Conservation (phyloP, 2,113 vertebrate genomes). For the Sorex araneus region DNA sequence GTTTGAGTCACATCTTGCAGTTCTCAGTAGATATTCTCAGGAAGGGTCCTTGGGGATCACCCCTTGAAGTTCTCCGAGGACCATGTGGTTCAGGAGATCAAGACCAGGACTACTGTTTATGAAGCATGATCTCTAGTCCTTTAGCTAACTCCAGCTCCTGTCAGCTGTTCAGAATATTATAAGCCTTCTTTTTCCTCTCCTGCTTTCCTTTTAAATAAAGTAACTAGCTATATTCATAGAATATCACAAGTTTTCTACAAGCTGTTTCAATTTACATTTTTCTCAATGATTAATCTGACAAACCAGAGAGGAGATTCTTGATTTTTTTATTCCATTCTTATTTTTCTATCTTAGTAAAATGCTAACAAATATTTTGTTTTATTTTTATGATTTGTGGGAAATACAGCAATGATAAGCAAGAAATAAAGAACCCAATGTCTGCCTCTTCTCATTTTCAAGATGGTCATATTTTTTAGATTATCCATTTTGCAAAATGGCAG, state of each 20-base stretch:
- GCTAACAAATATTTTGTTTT: constrained; percentile 29
- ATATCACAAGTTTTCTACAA: constrained; percentile 41
- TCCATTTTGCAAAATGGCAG: constrained; percentile 65
- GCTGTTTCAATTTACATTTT: constrained; percentile 68
- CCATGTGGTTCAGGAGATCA: too few relatives aligned
- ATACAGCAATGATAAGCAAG: constrained; percentile 34
- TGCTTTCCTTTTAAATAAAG: constrained; percentile 49
- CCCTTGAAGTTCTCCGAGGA: too few relatives aligned
- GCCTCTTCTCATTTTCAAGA: constrained; percentile 42
- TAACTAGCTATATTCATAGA: constrained; percentile 57
- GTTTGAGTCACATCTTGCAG: too few relatives aligned
- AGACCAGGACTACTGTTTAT: too few relatives aligned
- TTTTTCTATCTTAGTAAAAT: constrained; percentile 53
- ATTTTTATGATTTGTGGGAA: constrained; percentile 49
- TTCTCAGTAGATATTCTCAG: too few relatives aligned
- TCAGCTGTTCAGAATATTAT: constrained; percentile 48
- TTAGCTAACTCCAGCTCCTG: background rate
- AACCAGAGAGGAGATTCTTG: constrained; percentile 44
- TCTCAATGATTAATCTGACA: constrained; percentile 66
- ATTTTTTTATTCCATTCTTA: background rate
- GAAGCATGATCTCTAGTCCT: too few relatives aligned
- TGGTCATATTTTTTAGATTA: constrained; percentile 65
- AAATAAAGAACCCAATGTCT: constrained; percentile 28
- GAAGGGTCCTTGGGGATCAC: too few relatives aligned
- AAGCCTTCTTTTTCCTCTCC: constrained; percentile 65